A percentile compares a stretch with the other conserved stretches of the same genome.
Conservation (phyloP, 2,113 vertebrate species). For the Tachycineta bicolor region DNA sequence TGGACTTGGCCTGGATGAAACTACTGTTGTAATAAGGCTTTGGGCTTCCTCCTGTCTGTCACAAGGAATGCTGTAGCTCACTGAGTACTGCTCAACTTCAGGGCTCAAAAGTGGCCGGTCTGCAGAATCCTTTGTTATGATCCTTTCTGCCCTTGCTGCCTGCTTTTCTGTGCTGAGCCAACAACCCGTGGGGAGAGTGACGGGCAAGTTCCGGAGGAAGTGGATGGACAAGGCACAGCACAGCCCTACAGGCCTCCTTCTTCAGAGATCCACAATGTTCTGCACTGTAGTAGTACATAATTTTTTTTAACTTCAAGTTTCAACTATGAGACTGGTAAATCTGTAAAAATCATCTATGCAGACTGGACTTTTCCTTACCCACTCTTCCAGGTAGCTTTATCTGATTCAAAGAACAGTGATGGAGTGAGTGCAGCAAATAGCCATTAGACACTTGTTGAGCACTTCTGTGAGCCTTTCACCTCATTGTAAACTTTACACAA, state of each 20-base stretch:
- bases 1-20: background rate
- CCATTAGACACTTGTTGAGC: background rate
- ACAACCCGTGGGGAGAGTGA: background rate
- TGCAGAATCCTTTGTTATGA: background rate
- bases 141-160: background rate
- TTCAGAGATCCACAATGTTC: background rate
- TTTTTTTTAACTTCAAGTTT: background rate
- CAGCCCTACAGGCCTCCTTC: background rate
- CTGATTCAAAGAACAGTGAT: background rate
- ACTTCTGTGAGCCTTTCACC: background rate
- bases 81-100: background rate
- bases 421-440: background rate
- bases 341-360: background rate
- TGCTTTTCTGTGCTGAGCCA: background rate
- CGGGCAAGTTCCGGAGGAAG: fast-evolving
- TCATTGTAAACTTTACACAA: background rate
- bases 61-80: background rate
- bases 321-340: background rate
- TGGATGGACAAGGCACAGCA: background rate
- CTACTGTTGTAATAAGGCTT: background rate
- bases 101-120: background rate
- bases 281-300: background rate
- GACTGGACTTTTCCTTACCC: background rate
- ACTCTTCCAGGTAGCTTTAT: background rate
- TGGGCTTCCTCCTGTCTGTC: background rate